Percentiles rank a stretch among this genome's conserved stretches.
phyloP scores from a whole-genome alignment of 2,888 invertebrate species.

The Druceiella hillmani region DNA sequence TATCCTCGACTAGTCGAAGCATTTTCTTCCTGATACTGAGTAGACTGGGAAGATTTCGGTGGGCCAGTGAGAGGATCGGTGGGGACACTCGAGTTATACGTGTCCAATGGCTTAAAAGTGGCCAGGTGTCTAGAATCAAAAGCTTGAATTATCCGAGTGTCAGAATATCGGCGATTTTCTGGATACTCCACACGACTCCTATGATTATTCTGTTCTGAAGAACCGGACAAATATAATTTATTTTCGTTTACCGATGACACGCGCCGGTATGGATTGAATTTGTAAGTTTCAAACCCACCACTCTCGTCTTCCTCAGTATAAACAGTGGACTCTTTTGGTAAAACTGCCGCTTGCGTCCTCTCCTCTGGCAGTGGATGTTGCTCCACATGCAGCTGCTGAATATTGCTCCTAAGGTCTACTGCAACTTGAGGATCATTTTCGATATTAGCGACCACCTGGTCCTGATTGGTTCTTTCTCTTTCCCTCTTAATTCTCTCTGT shows the following conservation, averaged over 20 bases:
- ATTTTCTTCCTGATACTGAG: constrained; percentile 19
- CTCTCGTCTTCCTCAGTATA: constrained; percentile 49
- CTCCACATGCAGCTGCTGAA: constrained; percentile 3
- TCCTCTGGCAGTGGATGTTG: constrained; percentile 24
- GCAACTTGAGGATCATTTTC: constrained; percentile 43
- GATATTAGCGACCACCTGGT: constrained; percentile 59
- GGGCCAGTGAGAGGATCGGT: constrained; percentile 11
- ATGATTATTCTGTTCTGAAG: too few relatives aligned
- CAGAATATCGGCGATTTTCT: constrained; percentile 36
- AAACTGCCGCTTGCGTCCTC: constrained; percentile 25
- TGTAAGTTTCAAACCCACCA: constrained; percentile 47
- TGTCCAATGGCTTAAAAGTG: constrained; percentile 13
- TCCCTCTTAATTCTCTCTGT: constrained; percentile 13
- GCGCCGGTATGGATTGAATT: constrained; percentile 38
- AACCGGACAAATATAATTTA: too few relatives aligned
- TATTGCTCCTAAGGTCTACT: constrained; percentile 1
- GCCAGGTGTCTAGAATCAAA: constrained; percentile 19
- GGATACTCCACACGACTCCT: not conserved
- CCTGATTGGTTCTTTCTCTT: constrained; percentile 26
- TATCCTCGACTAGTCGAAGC: constrained; percentile 23
- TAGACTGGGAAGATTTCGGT: constrained; percentile 14
- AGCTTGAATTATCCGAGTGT: constrained; percentile 34
- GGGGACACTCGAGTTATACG: constrained; percentile 4
- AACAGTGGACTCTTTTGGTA: constrained; percentile 28
- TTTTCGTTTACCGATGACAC: constrained; percentile 28